phyloP scores from a whole-genome alignment of 1,140 invertebrate species.

The Philopotamus ludificatus region DNA sequence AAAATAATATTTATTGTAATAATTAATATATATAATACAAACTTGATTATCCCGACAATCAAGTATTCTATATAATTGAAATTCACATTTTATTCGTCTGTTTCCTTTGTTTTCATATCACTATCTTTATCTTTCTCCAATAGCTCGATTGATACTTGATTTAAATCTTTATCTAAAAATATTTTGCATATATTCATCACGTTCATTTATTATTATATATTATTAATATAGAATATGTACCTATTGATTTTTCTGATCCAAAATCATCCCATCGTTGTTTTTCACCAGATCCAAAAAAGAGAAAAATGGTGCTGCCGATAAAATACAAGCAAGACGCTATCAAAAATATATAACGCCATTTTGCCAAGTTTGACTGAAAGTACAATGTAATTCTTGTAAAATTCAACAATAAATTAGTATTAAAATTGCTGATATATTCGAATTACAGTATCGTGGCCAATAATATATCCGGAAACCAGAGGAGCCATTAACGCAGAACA shows the following conservation, averaged over 20 bases:
- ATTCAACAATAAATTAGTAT: no score
- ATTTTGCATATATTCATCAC: background rate
- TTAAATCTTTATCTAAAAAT: background rate
- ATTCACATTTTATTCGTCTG: conserved; percentile 62
- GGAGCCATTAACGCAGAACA: background rate
- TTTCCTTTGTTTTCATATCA: background rate
- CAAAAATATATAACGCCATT: conserved; percentile 13
- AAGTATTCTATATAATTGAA: no score
- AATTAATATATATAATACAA: no score
- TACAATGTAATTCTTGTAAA: background rate
- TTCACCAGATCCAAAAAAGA: conserved; percentile 12
- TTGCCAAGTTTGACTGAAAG: background rate
- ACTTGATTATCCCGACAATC: no score
- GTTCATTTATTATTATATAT: conserved; percentile 11
- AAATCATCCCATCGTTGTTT: conserved; percentile 14
- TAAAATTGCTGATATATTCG: background rate
- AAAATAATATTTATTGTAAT: no score
- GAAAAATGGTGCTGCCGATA: conserved; percentile 9
- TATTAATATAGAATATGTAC: background rate
- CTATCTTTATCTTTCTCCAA: background rate
- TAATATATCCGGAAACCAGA: background rate
- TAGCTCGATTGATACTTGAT: background rate
- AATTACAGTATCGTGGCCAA: conserved; percentile 1
- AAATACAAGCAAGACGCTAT: conserved; percentile 2
- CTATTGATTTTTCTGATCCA: background rate